These are phyloP conservation scores for Decapterus maruadsi DNA, from an alignment of 2,797 vertebrate genomes.

Conservation along the genomic window DNA sequence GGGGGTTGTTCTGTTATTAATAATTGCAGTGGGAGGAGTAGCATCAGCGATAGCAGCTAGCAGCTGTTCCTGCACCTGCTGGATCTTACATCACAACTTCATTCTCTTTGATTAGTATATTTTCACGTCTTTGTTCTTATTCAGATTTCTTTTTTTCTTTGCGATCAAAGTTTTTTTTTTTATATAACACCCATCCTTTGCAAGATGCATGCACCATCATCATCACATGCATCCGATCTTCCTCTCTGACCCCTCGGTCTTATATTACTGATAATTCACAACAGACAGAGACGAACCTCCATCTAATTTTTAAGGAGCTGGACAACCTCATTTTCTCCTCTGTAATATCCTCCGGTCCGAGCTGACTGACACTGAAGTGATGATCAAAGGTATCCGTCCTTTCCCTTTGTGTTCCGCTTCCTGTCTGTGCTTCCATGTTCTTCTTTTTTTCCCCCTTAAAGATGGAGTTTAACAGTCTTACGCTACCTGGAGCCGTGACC, in stretches of 20 bases:
- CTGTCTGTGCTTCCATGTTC: slow-evolving; percentile 12
- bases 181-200: background rate
- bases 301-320: slow-evolving; percentile 31
- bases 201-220: background rate
- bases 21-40: background rate
- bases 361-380: slow-evolving; percentile 15
- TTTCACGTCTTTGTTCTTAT: background rate
- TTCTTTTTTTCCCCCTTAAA: background rate
- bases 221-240: slow-evolving; percentile 3
- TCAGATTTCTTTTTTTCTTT: background rate
- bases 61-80: slow-evolving; percentile 11
- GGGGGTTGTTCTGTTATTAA: background rate
- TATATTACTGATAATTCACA: slow-evolving; percentile 42
- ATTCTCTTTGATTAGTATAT: background rate
- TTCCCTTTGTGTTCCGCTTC: slow-evolving; percentile 27
- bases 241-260: slow-evolving; percentile 37
- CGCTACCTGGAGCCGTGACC: slow-evolving; percentile 19
- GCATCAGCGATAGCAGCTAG: background rate
- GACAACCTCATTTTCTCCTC: slow-evolving; percentile 27
- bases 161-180: background rate
- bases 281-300: slow-evolving; percentile 37
- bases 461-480: slow-evolving; percentile 34
- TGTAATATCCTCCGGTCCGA: slow-evolving; percentile 37
- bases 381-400: slow-evolving; percentile 48
- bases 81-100: background rate